phyloP scores from a whole-genome alignment of 2,113 vertebrate genomes.

The Deroptyus accipitrinus region DNA sequence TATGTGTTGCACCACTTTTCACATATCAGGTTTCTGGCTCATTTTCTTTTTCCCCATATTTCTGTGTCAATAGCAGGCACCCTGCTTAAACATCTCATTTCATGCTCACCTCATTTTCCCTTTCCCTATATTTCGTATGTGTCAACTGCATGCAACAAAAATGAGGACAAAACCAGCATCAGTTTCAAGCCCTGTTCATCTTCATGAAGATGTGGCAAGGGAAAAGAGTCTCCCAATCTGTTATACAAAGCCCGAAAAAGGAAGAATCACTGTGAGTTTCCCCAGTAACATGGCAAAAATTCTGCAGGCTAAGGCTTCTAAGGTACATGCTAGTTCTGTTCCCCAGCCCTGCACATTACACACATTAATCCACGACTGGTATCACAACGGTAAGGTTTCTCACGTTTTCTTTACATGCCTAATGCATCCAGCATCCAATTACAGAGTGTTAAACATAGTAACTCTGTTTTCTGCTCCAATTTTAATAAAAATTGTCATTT shows the following conservation, averaged over 20 bases:
- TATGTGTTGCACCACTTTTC: background rate
- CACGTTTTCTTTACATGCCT: background rate
- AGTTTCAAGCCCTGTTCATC: background rate
- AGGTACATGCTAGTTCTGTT: background rate
- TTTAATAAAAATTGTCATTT: background rate
- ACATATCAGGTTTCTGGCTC: background rate
- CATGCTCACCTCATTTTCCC: constrained; percentile 18
- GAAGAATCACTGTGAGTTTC: background rate
- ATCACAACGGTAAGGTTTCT: background rate
- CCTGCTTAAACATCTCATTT: background rate
- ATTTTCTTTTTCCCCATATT: background rate
- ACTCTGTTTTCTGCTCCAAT: background rate
- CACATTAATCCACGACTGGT: background rate
- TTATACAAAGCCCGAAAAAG: background rate
- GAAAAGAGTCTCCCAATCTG: background rate
- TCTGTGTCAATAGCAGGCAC: background rate
- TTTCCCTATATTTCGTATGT: constrained; percentile 20
- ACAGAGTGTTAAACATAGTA: background rate
- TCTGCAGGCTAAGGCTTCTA: background rate
- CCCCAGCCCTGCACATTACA: background rate
- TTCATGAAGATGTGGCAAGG: background rate
- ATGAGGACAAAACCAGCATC: constrained; percentile 18
- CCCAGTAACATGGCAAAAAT: background rate
- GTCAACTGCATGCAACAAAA: constrained; percentile 5
- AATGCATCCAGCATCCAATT: background rate